Conservation (phyloP, 2,888 invertebrate genomes). For the Rhopalosiphum nymphaeae region DNA sequence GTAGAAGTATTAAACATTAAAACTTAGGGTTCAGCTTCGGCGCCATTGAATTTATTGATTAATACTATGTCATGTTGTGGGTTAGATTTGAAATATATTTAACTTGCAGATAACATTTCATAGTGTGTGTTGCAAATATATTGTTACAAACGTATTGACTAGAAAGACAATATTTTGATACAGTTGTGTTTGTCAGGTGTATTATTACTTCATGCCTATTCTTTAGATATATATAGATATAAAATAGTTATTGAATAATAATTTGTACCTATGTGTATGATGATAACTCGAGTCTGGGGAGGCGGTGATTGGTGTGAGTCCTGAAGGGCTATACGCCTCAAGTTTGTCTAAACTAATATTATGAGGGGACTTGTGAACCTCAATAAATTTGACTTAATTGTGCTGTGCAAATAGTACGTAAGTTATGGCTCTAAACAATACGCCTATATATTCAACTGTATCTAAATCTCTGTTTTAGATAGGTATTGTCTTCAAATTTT, state of each 20-base stretch:
- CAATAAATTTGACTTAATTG: not conserved
- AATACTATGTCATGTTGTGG: too few relatives aligned
- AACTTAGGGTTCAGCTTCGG: too few relatives aligned
- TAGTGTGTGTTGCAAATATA: too few relatives aligned
- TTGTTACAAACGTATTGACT: too few relatives aligned
- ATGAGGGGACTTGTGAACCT: not conserved
- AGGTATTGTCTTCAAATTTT: not conserved
- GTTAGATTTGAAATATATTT: too few relatives aligned
- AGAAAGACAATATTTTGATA: too few relatives aligned
- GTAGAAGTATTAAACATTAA: too few relatives aligned
- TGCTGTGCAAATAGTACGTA: not conserved
- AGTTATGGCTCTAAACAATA: not conserved
- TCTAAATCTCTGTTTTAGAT: not conserved
- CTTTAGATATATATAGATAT: not conserved
- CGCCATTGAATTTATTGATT: too few relatives aligned
- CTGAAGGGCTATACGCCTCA: not conserved
- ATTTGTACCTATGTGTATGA: not conserved
- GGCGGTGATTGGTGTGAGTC: not conserved
- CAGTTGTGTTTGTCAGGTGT: not conserved
- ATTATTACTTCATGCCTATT: not conserved
- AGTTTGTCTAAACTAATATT: not conserved
- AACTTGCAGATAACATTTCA: too few relatives aligned
- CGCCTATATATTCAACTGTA: too few relatives aligned
- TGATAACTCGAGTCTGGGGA: not conserved
- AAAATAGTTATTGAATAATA: not conserved